Evolutionary conservation across 23 tunicate species (phyloP), one percentile per base, ranked within the genome.

Genomic region (Trididemnum clinides): DNA sequence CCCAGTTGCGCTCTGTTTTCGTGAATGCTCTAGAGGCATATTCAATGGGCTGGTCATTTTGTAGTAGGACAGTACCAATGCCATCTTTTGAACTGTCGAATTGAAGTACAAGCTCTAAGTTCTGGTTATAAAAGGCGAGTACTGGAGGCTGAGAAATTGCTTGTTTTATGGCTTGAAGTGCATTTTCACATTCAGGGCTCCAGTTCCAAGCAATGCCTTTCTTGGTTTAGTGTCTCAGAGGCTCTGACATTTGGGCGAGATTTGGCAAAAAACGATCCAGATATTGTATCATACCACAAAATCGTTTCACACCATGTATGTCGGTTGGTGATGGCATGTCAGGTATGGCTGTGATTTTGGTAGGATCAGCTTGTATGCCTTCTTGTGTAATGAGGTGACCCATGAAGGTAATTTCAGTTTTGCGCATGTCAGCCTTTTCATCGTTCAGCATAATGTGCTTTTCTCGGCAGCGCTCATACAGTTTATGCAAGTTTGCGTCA

Each of bases 1-100:
- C 85, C 85, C 80, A 73, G 28, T 73, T 73, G 6, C 57, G 54
- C 38, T 73, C 85, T 34, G 74, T 3, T 1, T 4, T 6, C 33
- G 85, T 62, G 19, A 64, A 33, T 6, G 75, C 74, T 4, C 54
- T 10, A 2, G 75, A 81, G 10, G 85, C 75, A 50, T 81, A 81
- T 28, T 81, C 85, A 26, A 81, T 64, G 10, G 85, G 85, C 4
- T n/a, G 6, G 51, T 33, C 85, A 31, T 81, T 10, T 36, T 81
- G 85, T 29, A 81, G 28, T 33, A 81, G 31, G 7, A 33, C 85
- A 31, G 75, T 75, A 20, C 74, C 85, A 3, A 64, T 5, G 20
- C 85, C 83, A 38, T 73, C 80, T 73, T 73, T 28, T 22, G 28
- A 7, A 28, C 80, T 73, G 80, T 73, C 80, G 5, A 73, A 54